These are phyloP conservation scores for Ptiloglossa arizonensis DNA, from an alignment of 1,140 invertebrate species.

Conservation along the genomic window DNA sequence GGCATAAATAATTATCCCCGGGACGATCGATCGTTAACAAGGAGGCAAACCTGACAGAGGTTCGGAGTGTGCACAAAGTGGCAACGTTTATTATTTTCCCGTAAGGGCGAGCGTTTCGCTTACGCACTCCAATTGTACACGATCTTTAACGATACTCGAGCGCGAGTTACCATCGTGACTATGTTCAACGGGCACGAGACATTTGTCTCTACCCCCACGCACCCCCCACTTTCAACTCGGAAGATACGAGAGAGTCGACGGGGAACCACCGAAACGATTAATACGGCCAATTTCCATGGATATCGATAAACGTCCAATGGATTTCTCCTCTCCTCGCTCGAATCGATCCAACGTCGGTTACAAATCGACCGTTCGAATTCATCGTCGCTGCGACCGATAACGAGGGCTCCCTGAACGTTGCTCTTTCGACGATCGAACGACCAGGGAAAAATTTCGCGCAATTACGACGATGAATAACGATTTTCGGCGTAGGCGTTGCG, in stretches of 20 bases:
- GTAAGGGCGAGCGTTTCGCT: slow-evolving; percentile 10
- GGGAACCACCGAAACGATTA: background rate
- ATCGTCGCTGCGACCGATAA: slow-evolving; percentile 13
- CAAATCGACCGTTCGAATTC: background rate
- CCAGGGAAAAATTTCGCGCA: slow-evolving; percentile 8
- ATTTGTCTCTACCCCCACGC: slow-evolving; percentile 30
- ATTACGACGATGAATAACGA: slow-evolving; percentile 56
- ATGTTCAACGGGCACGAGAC: background rate
- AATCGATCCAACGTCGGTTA: no score
- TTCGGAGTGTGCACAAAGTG: no score
- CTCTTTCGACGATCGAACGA: no score
- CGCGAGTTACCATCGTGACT: background rate
- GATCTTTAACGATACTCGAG: slow-evolving; percentile 15
- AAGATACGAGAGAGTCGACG: background rate
- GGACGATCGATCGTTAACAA: slow-evolving; percentile 56
- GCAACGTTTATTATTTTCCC: slow-evolving; percentile 41
- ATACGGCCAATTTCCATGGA: background rate
- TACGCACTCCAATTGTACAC: slow-evolving; percentile 39
- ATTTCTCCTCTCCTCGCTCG: background rate
- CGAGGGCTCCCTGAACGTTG: background rate
- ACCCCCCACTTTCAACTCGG: no score
- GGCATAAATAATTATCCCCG: slow-evolving; percentile 61
- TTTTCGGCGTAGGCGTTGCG: slow-evolving; percentile 52
- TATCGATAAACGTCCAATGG: background rate
- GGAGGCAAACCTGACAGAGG: slow-evolving; percentile 54